A percentile compares a stretch with the other conserved stretches of the same genome.
Conservation (phyloP, 2,797 vertebrate species). For the Coendou prehensilis region DNA sequence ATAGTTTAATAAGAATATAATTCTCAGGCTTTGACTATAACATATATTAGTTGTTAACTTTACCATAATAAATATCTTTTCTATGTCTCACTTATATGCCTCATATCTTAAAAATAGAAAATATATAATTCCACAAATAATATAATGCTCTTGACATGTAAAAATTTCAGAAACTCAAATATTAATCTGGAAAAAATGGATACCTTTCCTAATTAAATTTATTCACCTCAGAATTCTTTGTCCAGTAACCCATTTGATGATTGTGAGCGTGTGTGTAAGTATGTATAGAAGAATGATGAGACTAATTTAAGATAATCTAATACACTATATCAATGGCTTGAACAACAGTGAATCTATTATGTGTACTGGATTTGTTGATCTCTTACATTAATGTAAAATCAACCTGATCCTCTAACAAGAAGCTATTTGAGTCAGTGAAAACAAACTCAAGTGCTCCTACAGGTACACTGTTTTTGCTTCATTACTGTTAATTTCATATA, state of each 20-base stretch:
- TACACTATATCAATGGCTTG: slow-evolving; percentile 59
- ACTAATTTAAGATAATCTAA: slow-evolving; percentile 68
- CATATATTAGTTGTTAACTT: not conserved
- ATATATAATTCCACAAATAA: slow-evolving; percentile 78
- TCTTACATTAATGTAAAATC: slow-evolving; percentile 75
- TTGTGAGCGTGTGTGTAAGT: not conserved
- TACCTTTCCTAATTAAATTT: slow-evolving; percentile 81
- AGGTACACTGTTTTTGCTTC: slow-evolving; percentile 55
- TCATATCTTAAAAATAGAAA: slow-evolving; percentile 69
- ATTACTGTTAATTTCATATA: not conserved
- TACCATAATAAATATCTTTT: not conserved
- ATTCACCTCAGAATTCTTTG: slow-evolving; percentile 80
- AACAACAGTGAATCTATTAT: slow-evolving; percentile 70
- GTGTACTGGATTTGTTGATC: slow-evolving; percentile 80
- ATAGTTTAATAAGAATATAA: not conserved
- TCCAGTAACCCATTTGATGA: not conserved
- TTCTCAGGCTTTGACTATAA: not conserved
- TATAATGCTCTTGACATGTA: slow-evolving; percentile 74
- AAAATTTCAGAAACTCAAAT: slow-evolving; percentile 84
- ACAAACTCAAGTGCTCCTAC: slow-evolving; percentile 5
- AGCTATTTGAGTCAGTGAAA: slow-evolving; percentile 69
- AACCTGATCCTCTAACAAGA: slow-evolving; percentile 73
- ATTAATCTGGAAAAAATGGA: slow-evolving; percentile 84
- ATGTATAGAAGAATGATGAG: slow-evolving; percentile 78
- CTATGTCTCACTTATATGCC: not conserved